These are phyloP conservation scores for Ctenopoma multispine DNA, from an alignment of 2,797 vertebrate species.

Conservation along the genomic window DNA sequence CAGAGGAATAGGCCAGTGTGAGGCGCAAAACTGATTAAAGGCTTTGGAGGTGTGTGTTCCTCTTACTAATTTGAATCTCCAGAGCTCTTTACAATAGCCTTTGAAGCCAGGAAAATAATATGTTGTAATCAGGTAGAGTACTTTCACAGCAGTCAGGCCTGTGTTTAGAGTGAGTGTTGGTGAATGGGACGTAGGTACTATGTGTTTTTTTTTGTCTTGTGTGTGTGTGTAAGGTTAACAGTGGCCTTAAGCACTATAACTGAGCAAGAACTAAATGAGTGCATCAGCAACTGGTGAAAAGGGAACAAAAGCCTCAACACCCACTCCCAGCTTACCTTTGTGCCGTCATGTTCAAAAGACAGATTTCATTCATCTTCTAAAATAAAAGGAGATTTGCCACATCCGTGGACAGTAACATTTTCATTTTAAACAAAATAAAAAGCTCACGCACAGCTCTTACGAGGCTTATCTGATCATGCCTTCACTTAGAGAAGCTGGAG, in stretches of 20 bases:
- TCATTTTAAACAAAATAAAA: neutral
- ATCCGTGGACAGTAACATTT: neutral
- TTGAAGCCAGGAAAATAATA: conserved; percentile 27
- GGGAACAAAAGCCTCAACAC: neutral
- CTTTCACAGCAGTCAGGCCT: conserved; percentile 11
- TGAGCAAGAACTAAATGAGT: neutral
- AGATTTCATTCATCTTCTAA: no score
- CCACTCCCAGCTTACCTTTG: neutral
- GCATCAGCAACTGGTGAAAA: neutral
- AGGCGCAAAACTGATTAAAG: conserved; percentile 27
- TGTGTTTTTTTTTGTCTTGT: no score
- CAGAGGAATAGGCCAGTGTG: neutral
- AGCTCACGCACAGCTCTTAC: neutral
- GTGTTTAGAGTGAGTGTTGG: neutral
- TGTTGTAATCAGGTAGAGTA: neutral
- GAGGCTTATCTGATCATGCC: neutral
- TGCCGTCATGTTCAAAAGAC: neutral
- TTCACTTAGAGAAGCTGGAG: neutral
- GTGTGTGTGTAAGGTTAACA: neutral
- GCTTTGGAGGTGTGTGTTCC: conserved; percentile 6
- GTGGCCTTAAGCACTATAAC: neutral
- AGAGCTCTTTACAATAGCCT: conserved; percentile 30
- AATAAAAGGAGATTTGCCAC: neutral
- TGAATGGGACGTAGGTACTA: neutral
- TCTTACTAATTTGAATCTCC: conserved; percentile 31